Evolutionary conservation across 2,113 vertebrate genomes (phyloP).

Genomic region (Mohoua ochrocephala): DNA sequence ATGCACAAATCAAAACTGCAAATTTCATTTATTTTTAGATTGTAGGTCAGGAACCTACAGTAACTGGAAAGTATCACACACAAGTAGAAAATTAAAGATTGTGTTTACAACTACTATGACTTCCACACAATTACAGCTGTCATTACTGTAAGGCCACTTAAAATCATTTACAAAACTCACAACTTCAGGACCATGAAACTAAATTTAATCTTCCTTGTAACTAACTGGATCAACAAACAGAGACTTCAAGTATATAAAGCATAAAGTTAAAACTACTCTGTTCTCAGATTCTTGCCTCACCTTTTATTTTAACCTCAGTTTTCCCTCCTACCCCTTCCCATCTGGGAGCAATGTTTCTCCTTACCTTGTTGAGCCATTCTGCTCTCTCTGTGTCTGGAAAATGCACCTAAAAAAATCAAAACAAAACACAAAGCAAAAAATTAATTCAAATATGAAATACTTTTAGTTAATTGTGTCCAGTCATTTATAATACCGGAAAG

Average conservation of each 20-base stretch:
- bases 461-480: not conserved
- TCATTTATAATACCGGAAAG: not conserved
- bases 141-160: not conserved
- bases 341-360: not conserved
- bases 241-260: not conserved
- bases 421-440: not conserved
- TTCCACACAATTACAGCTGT: not conserved
- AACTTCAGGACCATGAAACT: not conserved
- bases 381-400: constrained; percentile 95
- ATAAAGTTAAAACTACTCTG: not conserved
- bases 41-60: not conserved
- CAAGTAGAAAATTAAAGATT: not conserved
- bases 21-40: constrained; percentile 6
- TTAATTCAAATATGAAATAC: not conserved
- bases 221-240: not conserved
- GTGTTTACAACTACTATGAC: not conserved
- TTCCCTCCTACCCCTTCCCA: not conserved
- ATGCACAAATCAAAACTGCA: not conserved
- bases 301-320: not conserved
- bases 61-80: constrained; percentile 26
- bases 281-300: not conserved
- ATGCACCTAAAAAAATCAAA: constrained; percentile 80
- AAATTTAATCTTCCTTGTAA: not conserved
- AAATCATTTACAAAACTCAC: not conserved
- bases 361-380: constrained; percentile 98